These are phyloP conservation scores for Sitta carolinensis DNA, from an alignment of 2,797 vertebrate species.

Conservation along the genomic window DNA sequence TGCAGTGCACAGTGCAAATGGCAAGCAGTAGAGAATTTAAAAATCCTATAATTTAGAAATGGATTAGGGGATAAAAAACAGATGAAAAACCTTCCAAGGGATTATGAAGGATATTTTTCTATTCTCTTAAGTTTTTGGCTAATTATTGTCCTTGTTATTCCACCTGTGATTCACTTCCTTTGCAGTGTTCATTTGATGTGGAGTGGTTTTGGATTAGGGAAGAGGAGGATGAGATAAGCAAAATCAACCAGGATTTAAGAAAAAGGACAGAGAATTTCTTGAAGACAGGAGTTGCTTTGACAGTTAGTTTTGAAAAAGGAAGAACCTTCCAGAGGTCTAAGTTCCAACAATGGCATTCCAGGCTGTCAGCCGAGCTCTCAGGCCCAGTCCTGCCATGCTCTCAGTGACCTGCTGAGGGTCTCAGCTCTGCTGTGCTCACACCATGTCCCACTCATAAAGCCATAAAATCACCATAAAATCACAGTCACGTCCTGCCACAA, in stretches of 20 bases:
- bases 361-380: neutral
- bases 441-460: neutral
- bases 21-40: neutral
- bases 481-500: neutral
- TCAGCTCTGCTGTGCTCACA: neutral
- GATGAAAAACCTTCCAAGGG: neutral
- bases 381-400: accelerated
- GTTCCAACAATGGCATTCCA: accelerated
- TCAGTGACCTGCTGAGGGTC: neutral
- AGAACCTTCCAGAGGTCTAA: neutral
- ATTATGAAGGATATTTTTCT: neutral
- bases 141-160: neutral
- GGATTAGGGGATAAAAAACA: neutral
- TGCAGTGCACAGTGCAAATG: neutral
- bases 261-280: neutral
- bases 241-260: neutral
- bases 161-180: neutral
- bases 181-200: neutral
- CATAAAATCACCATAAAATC: accelerated
- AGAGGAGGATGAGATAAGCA: neutral
- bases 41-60: neutral
- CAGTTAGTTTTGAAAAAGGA: neutral
- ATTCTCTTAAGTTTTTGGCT: neutral
- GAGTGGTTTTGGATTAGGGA: neutral
- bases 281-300: neutral